These are phyloP conservation scores for Sialis lutaria DNA, from an alignment of 2,888 invertebrate species.

Conservation along the genomic window DNA sequence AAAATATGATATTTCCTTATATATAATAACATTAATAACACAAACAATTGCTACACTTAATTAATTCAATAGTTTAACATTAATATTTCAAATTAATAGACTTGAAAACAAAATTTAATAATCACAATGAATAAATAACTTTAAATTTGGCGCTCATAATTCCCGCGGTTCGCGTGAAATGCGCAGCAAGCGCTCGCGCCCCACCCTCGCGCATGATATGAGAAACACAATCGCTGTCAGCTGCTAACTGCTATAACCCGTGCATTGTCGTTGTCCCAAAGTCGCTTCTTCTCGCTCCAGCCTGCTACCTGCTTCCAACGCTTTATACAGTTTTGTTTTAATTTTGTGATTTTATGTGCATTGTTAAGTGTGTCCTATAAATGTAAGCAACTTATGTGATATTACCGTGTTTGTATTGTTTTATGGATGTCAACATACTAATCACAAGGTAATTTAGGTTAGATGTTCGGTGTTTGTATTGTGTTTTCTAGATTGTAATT, in stretches of 20 bases:
- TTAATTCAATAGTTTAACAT: too few relatives aligned
- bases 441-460: too few relatives aligned
- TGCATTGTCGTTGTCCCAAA: neutral
- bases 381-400: neutral
- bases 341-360: conserved; percentile 1
- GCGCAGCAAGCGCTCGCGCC: neutral
- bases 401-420: neutral
- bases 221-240: neutral
- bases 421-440: neutral
- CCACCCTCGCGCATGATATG: neutral
- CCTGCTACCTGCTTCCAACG: neutral
- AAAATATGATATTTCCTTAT: too few relatives aligned
- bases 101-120: too few relatives aligned
- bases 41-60: too few relatives aligned
- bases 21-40: too few relatives aligned
- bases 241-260: neutral
- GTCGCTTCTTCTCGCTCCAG: neutral
- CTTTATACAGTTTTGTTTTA: conserved; percentile 1
- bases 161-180: neutral
- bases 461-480: too few relatives aligned
- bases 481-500: too few relatives aligned
- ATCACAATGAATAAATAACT: too few relatives aligned
- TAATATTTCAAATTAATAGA: too few relatives aligned
- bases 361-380: neutral
- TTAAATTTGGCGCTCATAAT: neutral